phyloP scores from a whole-genome alignment of 2,888 invertebrate genomes.

The Eupeodes luniger region DNA sequence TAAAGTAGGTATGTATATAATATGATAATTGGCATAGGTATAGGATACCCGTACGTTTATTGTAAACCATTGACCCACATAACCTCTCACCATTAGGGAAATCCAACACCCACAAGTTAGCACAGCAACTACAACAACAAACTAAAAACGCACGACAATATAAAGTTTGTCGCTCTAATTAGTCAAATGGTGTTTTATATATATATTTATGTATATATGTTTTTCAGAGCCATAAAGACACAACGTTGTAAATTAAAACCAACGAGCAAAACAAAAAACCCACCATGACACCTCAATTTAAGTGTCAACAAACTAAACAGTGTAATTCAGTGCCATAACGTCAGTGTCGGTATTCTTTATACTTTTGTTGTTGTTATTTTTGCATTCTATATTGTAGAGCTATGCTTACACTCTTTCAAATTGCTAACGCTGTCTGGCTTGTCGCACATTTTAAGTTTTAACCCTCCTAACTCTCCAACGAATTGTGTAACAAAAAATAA shows the following conservation, averaged over 20 bases:
- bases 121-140: not conserved
- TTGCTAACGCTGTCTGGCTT: slow-evolving; percentile 39
- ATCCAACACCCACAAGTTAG: slow-evolving; percentile 50
- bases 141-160: slow-evolving; percentile 44
- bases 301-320: slow-evolving; percentile 70
- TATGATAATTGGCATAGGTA: slow-evolving; percentile 33
- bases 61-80: slow-evolving; percentile 30
- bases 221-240: slow-evolving; percentile 38
- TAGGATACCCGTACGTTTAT: not conserved
- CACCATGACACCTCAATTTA: slow-evolving; percentile 69
- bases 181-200: slow-evolving; percentile 51
- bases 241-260: slow-evolving; percentile 44
- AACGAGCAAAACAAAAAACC: not conserved
- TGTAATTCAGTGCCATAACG: slow-evolving; percentile 54
- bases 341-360: slow-evolving; percentile 54
- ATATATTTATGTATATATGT: slow-evolving; percentile 37
- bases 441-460: not conserved
- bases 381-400: too few species aligned
- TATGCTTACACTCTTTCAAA: not conserved
- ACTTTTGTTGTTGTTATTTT: not conserved
- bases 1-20: not conserved
- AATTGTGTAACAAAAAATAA: slow-evolving; percentile 56
- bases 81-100: slow-evolving; percentile 42
- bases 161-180: slow-evolving; percentile 72
- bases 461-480: not conserved